Conservation (phyloP, 2,113 vertebrate genomes). For the Sitta europaea region DNA sequence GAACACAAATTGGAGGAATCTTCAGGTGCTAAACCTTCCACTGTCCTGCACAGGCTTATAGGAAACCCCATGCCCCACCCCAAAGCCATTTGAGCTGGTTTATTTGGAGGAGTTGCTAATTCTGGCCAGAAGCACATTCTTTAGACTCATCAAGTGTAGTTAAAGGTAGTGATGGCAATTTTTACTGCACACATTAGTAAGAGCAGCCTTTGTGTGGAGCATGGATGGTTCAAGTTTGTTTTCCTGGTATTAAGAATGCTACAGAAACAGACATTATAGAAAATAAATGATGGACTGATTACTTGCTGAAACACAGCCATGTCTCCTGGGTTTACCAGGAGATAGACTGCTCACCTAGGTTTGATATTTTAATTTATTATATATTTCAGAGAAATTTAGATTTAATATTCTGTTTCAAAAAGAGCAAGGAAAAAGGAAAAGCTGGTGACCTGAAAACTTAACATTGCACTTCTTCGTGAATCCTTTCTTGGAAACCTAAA, state of each 20-base stretch:
- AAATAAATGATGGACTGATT: neutral
- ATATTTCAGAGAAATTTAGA: neutral
- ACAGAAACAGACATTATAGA: neutral
- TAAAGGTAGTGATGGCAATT: neutral
- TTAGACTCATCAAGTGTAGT: neutral
- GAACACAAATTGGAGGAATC: neutral
- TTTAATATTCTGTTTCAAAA: neutral
- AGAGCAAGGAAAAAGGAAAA: neutral
- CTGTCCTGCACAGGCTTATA: neutral
- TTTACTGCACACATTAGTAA: neutral
- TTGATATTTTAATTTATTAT: neutral
- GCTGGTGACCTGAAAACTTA: neutral
- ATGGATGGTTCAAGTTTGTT: neutral
- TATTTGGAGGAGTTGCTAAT: neutral
- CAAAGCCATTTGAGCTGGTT: neutral
- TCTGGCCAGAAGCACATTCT: neutral
- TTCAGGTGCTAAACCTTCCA: neutral
- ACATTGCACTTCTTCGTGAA: neutral
- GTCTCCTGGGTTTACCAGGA: neutral
- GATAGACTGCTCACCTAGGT: neutral
- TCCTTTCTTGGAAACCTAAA: neutral
- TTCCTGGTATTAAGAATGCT: neutral
- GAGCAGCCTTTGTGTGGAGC: neutral
- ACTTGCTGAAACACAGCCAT: neutral
- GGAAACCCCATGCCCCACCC: neutral